Conservation (phyloP, 2,888 invertebrate species). For the Parnassius glacialis region DNA sequence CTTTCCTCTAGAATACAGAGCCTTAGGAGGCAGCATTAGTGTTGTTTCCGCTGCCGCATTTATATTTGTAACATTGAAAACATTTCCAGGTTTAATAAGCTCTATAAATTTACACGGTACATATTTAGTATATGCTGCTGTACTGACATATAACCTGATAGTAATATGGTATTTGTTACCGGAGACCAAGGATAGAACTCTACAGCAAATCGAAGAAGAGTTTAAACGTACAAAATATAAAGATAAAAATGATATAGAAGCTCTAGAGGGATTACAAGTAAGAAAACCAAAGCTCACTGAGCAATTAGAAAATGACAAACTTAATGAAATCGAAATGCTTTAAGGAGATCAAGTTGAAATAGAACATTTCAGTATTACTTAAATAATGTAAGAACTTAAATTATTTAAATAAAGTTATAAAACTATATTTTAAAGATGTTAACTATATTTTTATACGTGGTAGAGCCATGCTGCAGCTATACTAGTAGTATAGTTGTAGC, state of each 20-base stretch:
- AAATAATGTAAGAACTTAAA: too few relatives aligned
- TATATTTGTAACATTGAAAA: constrained; percentile 83
- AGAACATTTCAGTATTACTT: too few relatives aligned
- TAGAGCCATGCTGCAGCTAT: too few relatives aligned
- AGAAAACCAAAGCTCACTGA: not conserved
- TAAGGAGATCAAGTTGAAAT: not conserved
- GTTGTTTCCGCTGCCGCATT: constrained; percentile 78
- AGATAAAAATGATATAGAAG: constrained; percentile 5
- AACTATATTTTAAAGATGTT: too few relatives aligned
- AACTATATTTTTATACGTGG: too few relatives aligned
- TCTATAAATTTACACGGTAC: constrained; percentile 75
- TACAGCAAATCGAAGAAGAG: constrained; percentile 83
- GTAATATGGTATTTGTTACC: constrained; percentile 80
- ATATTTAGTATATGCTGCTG: constrained; percentile 79
- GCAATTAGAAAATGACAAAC: constrained; percentile 1
- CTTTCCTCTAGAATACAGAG: constrained; percentile 80
- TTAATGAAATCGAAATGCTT: constrained; percentile 16
- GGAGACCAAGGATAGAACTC: constrained; percentile 83
- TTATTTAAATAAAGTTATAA: too few relatives aligned
- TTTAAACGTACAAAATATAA: constrained; percentile 49
- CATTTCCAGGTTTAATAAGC: constrained; percentile 74
- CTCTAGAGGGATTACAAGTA: not conserved
- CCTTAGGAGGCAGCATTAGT: constrained; percentile 82
- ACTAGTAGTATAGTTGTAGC: too few relatives aligned
- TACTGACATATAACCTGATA: constrained; percentile 72